Base-by-base conservation (phyloP, 2,888 invertebrate genomes). In the Ashinkailepas kermadecensis region DNA sequence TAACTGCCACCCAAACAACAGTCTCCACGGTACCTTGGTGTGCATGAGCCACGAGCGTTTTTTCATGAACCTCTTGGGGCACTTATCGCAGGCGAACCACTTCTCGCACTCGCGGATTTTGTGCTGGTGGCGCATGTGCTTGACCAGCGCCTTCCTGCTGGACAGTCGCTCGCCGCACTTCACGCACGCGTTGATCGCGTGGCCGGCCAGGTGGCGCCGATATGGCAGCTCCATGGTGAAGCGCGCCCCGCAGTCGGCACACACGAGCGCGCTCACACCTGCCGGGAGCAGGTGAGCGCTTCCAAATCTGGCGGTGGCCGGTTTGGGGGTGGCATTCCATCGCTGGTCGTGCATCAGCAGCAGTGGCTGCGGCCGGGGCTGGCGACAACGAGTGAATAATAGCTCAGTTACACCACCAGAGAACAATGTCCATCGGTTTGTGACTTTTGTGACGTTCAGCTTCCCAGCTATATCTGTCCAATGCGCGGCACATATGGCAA, bases 111-210 rank as follows among this genome's bases (percentile, higher is more conserved):
- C 79, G 4, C 57, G 4, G 58, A 79, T 59, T 1, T 58, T 23
- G 59, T 79, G 79, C 79, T 58, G n/a, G 23, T 79, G 23, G 13
- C 79, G 79, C 23, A 79, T 58, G 59, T 79, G 79, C n/a, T 79
- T 79, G 13, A 79, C 79, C n/a, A 79, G 79, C 58, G 57, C 58
- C 58, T 79, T 79, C 2, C 79, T n/a, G 10, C 79, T 79, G 79
- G 79, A 79, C 13, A 79, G 59, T 6, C 79, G 9, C 79, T 79
- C 58, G 23, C 79, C 79, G 57, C 79, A 79, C 23, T 58, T 23
- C 23, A 18, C 56, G 21, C 79, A 79, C 13, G 57, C 58, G 58
- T 79, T 79, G 23, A 79, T 58, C 58, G 79, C 79, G 79, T 79
- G 79, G 59, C 79, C 79, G 25, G 58, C 58, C 58, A 79, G 58